Conservation (phyloP, 2,113 vertebrate genomes). For the Pedionomus torquatus region DNA sequence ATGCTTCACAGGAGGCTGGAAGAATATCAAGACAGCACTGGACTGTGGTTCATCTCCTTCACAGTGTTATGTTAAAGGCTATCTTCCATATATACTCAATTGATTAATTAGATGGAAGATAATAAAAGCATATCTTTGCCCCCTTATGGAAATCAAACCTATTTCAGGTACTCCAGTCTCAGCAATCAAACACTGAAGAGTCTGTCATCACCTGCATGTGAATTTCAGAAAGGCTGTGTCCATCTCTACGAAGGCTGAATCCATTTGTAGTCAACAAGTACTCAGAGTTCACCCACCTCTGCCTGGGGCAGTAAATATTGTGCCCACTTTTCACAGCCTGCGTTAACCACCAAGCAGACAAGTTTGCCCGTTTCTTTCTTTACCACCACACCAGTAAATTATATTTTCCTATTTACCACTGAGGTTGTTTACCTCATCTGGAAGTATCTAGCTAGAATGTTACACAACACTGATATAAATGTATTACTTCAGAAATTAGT, state of each 20-base stretch:
- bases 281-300: neutral
- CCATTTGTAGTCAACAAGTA: neutral
- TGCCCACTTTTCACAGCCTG: neutral
- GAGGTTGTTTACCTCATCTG: neutral
- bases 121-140: neutral
- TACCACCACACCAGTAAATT: neutral
- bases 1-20: neutral
- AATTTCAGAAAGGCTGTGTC: neutral
- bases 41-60: neutral
- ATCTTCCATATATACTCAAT: neutral
- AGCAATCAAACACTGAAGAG: neutral
- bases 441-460: neutral
- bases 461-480: neutral
- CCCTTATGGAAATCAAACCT: neutral
- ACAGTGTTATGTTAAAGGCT: neutral
- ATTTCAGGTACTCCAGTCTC: neutral
- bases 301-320: rapidly evolving
- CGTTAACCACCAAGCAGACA: neutral
- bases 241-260: neutral
- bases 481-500: neutral
- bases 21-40: neutral
- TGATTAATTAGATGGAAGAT: neutral
- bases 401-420: neutral
- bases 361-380: neutral
- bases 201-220: neutral